These are phyloP conservation scores for Maconellicoccus hirsutus DNA, from an alignment of 1,140 invertebrate species.

Conservation along the genomic window DNA sequence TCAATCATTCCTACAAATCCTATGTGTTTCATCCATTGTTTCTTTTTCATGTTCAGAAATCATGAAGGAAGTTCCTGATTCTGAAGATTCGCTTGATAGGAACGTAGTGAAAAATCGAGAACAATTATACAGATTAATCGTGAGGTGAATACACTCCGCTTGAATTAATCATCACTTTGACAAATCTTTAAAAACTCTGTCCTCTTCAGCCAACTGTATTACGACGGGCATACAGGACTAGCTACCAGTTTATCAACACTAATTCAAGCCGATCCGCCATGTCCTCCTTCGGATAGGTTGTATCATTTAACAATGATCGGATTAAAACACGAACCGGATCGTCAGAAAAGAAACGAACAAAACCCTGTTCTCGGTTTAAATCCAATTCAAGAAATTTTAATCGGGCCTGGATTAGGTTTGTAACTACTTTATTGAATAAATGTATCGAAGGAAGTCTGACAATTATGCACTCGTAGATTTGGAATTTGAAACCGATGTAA, in stretches of 20 bases:
- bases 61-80: conserved; percentile 45
- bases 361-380: conserved; percentile 38
- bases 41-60: background rate
- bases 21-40: too few relatives aligned
- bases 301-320: conserved; percentile 76
- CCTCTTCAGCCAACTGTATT: conserved; percentile 67
- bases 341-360: conserved; percentile 36
- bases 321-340: conserved; percentile 70
- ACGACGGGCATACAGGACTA: conserved; percentile 85
- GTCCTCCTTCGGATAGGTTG: conserved; percentile 87
- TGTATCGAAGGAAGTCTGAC: too few relatives aligned
- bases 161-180: conserved; percentile 12
- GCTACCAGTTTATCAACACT: conserved; percentile 68
- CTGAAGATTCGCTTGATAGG: conserved; percentile 29
- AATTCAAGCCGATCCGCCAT: conserved; percentile 78
- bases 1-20: too few relatives aligned
- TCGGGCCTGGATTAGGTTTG: conserved; percentile 68
- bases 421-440: conserved; percentile 18
- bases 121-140: conserved; percentile 70
- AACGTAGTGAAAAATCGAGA: conserved; percentile 70
- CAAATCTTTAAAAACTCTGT: conserved; percentile 19
- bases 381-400: conserved; percentile 50
- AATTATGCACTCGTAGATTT: conserved; percentile 51
- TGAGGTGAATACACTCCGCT: conserved; percentile 52
- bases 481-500: conserved; percentile 91